Conservation (phyloP, 53 echinoderm and acorn worm species). For the Crossaster papposus region DNA sequence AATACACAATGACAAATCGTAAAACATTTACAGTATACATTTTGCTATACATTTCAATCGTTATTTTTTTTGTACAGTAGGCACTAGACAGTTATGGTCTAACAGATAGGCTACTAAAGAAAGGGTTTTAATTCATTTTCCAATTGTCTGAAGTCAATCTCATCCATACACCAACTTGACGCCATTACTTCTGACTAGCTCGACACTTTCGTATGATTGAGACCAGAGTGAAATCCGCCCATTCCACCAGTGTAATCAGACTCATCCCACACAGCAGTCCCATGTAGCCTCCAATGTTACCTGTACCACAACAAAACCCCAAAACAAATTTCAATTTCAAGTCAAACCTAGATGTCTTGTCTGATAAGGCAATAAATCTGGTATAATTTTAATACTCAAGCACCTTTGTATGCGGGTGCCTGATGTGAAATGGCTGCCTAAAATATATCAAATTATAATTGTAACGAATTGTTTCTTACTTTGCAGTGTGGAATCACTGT, state of each 20-base stretch:
- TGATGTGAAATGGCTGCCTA: background rate
- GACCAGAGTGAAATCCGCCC: slow-evolving; percentile 45
- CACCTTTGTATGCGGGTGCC: background rate
- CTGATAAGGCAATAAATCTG: background rate
- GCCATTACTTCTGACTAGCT: background rate
- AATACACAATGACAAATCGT: too few relatives aligned
- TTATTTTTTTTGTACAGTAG: too few relatives aligned
- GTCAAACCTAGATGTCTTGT: background rate
- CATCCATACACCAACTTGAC: background rate
- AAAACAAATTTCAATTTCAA: background rate
- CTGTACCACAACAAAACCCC: too few relatives aligned
- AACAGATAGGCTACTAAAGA: too few relatives aligned
- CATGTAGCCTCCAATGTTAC: slow-evolving; percentile 70
- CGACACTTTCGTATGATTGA: slow-evolving; percentile 9
- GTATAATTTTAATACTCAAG: background rate
- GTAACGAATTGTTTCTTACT: slow-evolving; percentile 29
- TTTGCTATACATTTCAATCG: too few relatives aligned
- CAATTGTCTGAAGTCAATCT: background rate
- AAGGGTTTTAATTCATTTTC: background rate
- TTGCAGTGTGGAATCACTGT: slow-evolving; percentile 1
- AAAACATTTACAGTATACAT: too few relatives aligned
- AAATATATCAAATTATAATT: too few relatives aligned
- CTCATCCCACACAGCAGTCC: slow-evolving; percentile 73
- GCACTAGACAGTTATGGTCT: too few relatives aligned
- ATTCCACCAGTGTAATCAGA: slow-evolving; percentile 59